phyloP scores from a whole-genome alignment of 2,797 vertebrate genomes.

The Pteropus rufus region DNA sequence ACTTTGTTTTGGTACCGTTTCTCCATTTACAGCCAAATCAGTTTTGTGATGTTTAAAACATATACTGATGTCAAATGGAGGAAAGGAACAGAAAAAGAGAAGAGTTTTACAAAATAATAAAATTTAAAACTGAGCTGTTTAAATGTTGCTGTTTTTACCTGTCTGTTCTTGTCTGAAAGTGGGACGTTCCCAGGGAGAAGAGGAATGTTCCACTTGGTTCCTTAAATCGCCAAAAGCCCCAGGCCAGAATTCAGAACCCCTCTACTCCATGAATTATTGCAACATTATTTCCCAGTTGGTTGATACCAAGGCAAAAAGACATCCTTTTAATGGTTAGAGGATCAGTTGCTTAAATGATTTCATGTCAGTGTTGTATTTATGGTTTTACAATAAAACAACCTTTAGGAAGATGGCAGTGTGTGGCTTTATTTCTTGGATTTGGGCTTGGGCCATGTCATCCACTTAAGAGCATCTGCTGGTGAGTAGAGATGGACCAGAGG shows the following conservation, averaged over 20 bases:
- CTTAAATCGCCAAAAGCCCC: constrained; percentile 75
- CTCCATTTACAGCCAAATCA: constrained; percentile 79
- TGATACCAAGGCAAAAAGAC: constrained; percentile 83
- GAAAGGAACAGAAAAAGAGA: constrained; percentile 76
- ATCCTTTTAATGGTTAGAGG: constrained; percentile 83
- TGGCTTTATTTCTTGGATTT: constrained; percentile 34
- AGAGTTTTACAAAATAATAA: constrained; percentile 71
- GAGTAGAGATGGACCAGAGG: background rate
- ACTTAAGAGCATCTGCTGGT: background rate
- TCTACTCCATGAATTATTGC: constrained; percentile 69
- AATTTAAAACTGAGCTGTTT: constrained; percentile 80
- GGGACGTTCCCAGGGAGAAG: constrained; percentile 78
- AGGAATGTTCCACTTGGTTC: constrained; percentile 80
- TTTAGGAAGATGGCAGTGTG: constrained; percentile 77
- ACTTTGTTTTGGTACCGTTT: constrained; percentile 67
- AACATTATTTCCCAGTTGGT: constrained; percentile 81
- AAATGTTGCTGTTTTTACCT: constrained; percentile 84
- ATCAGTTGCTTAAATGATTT: constrained; percentile 84
- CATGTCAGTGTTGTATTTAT: constrained; percentile 88
- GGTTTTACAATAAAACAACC: constrained; percentile 87
- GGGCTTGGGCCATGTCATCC: rapidly evolving
- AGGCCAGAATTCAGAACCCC: constrained; percentile 75
- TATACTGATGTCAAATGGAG: constrained; percentile 82
- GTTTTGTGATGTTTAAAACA: constrained; percentile 82
- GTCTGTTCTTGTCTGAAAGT: constrained; percentile 83